A percentile compares a stretch with the other conserved stretches of the same genome.
Evolutionary conservation across 2,113 vertebrate genomes (phyloP).

Genomic region (Gorilla gorilla): DNA sequence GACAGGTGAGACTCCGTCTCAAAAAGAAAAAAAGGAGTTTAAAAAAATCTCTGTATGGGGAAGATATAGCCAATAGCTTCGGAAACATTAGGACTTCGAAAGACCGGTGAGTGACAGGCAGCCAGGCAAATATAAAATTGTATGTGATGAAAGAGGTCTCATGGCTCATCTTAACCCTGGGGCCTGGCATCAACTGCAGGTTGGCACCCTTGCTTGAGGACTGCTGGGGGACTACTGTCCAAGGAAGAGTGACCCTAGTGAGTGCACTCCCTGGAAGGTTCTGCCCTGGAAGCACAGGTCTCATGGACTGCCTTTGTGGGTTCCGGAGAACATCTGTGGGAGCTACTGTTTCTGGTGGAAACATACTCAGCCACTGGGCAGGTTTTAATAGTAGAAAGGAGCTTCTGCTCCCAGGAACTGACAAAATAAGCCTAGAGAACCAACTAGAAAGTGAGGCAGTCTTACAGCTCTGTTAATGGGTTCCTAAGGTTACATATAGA

Average conservation of each 20-base stretch:
- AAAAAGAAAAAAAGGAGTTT: background rate
- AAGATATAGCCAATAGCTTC: background rate
- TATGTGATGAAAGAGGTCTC: background rate
- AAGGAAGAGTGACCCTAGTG: background rate
- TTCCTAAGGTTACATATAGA: background rate
- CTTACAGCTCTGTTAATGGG: background rate
- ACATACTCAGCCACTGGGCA: background rate
- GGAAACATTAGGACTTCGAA: constrained; percentile 46
- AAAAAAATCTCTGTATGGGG: background rate
- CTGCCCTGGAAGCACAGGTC: background rate
- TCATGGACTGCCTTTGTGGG: background rate
- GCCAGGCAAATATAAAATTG: background rate
- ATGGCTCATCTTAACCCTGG: background rate
- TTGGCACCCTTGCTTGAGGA: background rate
- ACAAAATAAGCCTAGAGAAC: constrained; percentile 16
- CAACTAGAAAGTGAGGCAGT: background rate
- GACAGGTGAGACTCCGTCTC: background rate
- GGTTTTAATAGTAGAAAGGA: background rate
- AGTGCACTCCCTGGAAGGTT: background rate
- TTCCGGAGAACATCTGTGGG: background rate
- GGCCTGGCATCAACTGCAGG: background rate
- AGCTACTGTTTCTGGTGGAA: background rate
- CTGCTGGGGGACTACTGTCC: background rate
- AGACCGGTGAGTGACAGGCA: background rate
- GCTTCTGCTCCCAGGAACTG: background rate